These are phyloP conservation scores for Beroe ovata DNA, from an alignment of 37 sponge, comb jelly and placozoan genomes.

Conservation along the genomic window DNA sequence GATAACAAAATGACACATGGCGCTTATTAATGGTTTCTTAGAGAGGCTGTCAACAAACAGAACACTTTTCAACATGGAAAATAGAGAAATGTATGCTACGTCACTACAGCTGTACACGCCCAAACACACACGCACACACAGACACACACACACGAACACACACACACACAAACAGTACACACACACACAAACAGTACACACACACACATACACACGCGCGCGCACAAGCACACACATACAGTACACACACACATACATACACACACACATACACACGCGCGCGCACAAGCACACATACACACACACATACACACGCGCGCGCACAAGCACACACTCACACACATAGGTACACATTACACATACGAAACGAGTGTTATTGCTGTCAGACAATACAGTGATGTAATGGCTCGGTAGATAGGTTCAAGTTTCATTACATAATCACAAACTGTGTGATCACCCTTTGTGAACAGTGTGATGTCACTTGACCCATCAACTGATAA, in stretches of 20 bases:
- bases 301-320: neutral
- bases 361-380: no score
- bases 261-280: slow-evolving; percentile 19
- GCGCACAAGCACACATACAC: neutral
- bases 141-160: no score
- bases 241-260: neutral
- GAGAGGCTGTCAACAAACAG: neutral
- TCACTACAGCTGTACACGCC: no score
- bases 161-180: neutral
- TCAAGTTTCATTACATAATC: no score
- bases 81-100: no score
- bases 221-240: neutral
- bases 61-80: no score
- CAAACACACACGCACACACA: no score
- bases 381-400: no score
- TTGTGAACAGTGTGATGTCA: no score
- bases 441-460: no score
- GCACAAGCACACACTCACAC: slow-evolving; percentile 47
- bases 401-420: no score
- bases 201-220: neutral
- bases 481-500: no score
- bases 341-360: slow-evolving; percentile 2
- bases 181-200: neutral
- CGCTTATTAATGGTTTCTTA: neutral
- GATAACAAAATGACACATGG: neutral